Evolutionary conservation across 2,888 invertebrate species (phyloP).

Genomic region (Catocala sponsa): DNA sequence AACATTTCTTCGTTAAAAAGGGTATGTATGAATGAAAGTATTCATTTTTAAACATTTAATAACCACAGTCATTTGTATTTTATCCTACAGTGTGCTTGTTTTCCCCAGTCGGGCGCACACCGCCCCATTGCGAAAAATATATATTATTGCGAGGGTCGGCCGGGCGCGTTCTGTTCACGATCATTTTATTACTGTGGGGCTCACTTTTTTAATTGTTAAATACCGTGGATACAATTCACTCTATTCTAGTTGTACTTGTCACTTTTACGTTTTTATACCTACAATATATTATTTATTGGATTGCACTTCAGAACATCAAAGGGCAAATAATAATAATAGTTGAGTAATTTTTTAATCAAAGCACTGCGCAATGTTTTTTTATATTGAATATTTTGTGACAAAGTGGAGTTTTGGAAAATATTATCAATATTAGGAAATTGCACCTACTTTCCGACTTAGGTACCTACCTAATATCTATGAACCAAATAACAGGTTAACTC

Average conservation of each 20-base stretch:
- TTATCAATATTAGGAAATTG: too few species aligned
- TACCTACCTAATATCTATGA: too few species aligned
- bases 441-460: too few species aligned
- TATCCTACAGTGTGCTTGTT: constrained; percentile 49
- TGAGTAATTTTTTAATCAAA: too few species aligned
- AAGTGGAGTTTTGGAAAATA: too few species aligned
- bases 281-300: too few species aligned
- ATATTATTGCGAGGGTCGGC: constrained; percentile 73
- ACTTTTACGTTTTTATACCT: background rate
- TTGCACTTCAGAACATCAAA: too few species aligned
- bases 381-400: too few species aligned
- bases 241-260: background rate
- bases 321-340: too few species aligned
- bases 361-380: too few species aligned
- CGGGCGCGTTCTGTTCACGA: constrained; percentile 54
- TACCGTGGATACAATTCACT: constrained; percentile 19
- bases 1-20: constrained; percentile 63
- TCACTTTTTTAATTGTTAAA: constrained; percentile 54
- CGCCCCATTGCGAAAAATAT: constrained; percentile 69
- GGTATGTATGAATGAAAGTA: constrained; percentile 81
- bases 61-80: constrained; percentile 35
- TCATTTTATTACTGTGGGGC: constrained; percentile 77
- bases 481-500: too few species aligned
- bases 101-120: constrained; percentile 63
- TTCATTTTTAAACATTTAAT: constrained; percentile 35